Evolutionary conservation across 2,797 vertebrate genomes (phyloP).

Genomic region (Aulostomus chinensis): DNA sequence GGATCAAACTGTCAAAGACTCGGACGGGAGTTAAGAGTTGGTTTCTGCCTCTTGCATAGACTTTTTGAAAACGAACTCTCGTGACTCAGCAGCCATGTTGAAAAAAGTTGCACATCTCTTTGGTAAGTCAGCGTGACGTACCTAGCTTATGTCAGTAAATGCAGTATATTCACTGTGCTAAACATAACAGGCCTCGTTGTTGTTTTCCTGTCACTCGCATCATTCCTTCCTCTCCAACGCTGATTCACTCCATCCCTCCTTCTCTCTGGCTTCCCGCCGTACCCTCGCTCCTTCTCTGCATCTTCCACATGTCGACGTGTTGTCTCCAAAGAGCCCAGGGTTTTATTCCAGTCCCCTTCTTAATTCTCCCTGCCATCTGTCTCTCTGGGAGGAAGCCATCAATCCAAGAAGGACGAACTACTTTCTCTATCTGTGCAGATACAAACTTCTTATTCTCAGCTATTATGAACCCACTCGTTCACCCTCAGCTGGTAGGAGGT

Average conservation of each 20-base stretch:
- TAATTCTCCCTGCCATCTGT: conserved; percentile 48
- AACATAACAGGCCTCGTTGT: too few relatives aligned
- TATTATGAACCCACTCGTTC: background rate
- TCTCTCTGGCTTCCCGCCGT: background rate
- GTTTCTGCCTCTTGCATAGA: too few relatives aligned
- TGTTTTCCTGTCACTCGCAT: too few relatives aligned
- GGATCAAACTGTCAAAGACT: too few relatives aligned
- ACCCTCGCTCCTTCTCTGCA: background rate
- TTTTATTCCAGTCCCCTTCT: conserved; percentile 46
- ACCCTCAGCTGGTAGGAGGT: too few relatives aligned
- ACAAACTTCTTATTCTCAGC: background rate
- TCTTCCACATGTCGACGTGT: background rate
- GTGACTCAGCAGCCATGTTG: too few relatives aligned
- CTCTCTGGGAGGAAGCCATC: conserved; percentile 46
- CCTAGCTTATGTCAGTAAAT: too few relatives aligned
- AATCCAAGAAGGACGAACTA: conserved; percentile 2
- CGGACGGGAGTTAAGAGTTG: too few relatives aligned
- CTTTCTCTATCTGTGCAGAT: conserved; percentile 19
- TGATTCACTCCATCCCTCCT: conserved; percentile 6
- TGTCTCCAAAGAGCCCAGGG: conserved; percentile 41
- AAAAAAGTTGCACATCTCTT: too few relatives aligned
- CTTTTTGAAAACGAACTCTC: too few relatives aligned
- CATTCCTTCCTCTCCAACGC: background rate
- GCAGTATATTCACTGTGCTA: too few relatives aligned
- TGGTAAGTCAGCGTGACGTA: too few relatives aligned